These are phyloP conservation scores for Rachycentron canadum DNA, from an alignment of 2,797 vertebrate species.

Conservation along the genomic window DNA sequence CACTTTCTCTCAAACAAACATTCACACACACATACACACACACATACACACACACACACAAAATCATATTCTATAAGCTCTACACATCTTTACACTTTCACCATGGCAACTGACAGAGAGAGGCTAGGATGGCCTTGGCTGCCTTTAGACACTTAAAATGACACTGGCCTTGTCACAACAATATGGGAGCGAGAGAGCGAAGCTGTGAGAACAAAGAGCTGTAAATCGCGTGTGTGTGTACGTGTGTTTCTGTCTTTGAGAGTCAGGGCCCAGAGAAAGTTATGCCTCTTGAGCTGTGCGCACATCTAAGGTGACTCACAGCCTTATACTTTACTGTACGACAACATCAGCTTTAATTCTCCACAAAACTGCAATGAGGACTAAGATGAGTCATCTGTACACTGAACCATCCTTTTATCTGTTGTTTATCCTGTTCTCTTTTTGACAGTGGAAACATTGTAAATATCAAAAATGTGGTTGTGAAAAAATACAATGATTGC, in stretches of 20 bases:
- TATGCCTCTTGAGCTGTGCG: slow-evolving; percentile 11
- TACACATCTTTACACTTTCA: slow-evolving; percentile 71
- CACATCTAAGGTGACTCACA: slow-evolving; percentile 27
- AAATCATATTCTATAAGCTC: slow-evolving; percentile 37
- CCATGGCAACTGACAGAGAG: slow-evolving; percentile 77
- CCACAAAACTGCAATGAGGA: slow-evolving; percentile 23
- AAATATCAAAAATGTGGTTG: background rate
- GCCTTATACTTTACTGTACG: slow-evolving; percentile 40
- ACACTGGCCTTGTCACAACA: slow-evolving; percentile 65
- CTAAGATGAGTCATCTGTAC: slow-evolving; percentile 32
- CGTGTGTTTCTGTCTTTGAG: slow-evolving; percentile 6
- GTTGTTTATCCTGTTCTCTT: slow-evolving; percentile 20
- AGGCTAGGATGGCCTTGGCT: slow-evolving; percentile 59
- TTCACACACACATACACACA: background rate
- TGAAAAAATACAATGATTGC: background rate
- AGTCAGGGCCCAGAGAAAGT: slow-evolving; percentile 35
- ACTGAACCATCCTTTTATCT: slow-evolving; percentile 29
- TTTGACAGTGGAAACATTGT: slow-evolving; percentile 24
- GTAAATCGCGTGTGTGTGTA: slow-evolving; percentile 3
- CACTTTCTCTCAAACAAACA: too few species aligned
- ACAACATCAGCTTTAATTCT: slow-evolving; percentile 43
- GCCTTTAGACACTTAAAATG: slow-evolving; percentile 58
- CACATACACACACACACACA: background rate
- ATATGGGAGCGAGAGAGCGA: background rate
- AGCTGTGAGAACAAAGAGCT: slow-evolving; percentile 51